Evolutionary conservation across 2,888 invertebrate genomes (phyloP).

Genomic region (Scaptodrosophila latifasciaeformis): DNA sequence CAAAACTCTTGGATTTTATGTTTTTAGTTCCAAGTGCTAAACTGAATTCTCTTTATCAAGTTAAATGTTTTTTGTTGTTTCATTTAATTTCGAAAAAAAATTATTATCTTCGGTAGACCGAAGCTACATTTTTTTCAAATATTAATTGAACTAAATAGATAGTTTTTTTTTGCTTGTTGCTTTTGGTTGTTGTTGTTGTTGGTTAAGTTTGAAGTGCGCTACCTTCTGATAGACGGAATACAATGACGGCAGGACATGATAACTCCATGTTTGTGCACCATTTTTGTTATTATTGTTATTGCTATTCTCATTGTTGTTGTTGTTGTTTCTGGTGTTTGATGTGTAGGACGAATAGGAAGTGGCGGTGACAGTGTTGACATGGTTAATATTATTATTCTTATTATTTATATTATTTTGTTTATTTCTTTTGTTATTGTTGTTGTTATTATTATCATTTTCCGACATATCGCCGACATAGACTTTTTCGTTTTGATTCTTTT

Average conservation of each 20-base stretch:
- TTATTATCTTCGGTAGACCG: no score
- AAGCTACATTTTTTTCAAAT: no score
- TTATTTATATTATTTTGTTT: slow-evolving; percentile 41
- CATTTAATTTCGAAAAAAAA: no score
- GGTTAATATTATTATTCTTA: slow-evolving; percentile 30
- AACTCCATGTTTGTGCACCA: slow-evolving; percentile 82
- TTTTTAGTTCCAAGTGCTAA: no score
- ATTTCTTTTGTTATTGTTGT: slow-evolving; percentile 34
- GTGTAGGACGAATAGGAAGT: slow-evolving; percentile 19
- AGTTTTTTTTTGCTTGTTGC: slow-evolving; percentile 6
- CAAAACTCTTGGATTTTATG: no score
- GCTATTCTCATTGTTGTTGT: slow-evolving; percentile 29
- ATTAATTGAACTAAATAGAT: no score
- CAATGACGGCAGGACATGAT: slow-evolving; percentile 88
- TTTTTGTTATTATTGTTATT: slow-evolving; percentile 64
- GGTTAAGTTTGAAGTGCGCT: slow-evolving; percentile 50
- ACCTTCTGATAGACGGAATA: slow-evolving; percentile 92
- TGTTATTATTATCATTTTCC: slow-evolving; percentile 37
- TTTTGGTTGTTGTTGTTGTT: slow-evolving; percentile 13
- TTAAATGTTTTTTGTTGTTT: no score
- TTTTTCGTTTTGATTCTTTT: slow-evolving; percentile 54
- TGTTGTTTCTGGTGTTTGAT: slow-evolving; percentile 49
- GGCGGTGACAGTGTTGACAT: slow-evolving; percentile 53
- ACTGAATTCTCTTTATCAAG: no score
- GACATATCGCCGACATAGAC: slow-evolving; percentile 70